These are phyloP conservation scores for Lucinisca nassula DNA, from an alignment of 2,888 invertebrate genomes.

Conservation along the genomic window DNA sequence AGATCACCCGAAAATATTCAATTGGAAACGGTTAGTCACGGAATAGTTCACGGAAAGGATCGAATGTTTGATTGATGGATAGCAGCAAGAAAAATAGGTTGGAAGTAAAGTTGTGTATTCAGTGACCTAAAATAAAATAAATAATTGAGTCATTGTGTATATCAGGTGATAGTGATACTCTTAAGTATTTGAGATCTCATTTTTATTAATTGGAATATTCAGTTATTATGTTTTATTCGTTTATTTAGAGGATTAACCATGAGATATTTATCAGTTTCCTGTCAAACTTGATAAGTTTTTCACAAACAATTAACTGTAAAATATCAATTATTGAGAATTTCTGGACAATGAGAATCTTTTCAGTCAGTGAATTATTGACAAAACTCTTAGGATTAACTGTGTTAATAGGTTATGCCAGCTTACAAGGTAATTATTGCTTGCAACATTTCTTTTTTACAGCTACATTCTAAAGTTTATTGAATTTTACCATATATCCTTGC, in stretches of 20 bases:
- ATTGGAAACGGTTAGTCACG: background rate
- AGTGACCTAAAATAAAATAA: slow-evolving; percentile 1
- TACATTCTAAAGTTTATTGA: background rate
- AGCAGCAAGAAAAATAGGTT: background rate
- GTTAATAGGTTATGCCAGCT: slow-evolving; percentile 9
- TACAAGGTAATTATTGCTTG: background rate
- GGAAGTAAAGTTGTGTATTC: background rate
- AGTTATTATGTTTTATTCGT: background rate
- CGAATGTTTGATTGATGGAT: background rate
- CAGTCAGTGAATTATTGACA: background rate
- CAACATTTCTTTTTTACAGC: background rate
- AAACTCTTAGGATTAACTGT: slow-evolving; percentile 12
- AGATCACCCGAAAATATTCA: background rate
- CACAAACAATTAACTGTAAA: background rate
- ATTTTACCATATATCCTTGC: background rate
- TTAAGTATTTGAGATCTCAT: background rate
- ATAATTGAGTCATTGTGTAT: background rate
- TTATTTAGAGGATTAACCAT: background rate
- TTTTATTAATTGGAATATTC: background rate
- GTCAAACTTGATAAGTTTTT: slow-evolving; percentile 2
- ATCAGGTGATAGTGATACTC: background rate
- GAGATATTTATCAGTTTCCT: background rate
- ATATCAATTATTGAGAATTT: background rate
- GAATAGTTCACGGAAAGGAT: background rate
- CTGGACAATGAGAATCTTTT: background rate